These are phyloP conservation scores for Indri indri DNA, from an alignment of 2,113 vertebrate species.

Conservation along the genomic window DNA sequence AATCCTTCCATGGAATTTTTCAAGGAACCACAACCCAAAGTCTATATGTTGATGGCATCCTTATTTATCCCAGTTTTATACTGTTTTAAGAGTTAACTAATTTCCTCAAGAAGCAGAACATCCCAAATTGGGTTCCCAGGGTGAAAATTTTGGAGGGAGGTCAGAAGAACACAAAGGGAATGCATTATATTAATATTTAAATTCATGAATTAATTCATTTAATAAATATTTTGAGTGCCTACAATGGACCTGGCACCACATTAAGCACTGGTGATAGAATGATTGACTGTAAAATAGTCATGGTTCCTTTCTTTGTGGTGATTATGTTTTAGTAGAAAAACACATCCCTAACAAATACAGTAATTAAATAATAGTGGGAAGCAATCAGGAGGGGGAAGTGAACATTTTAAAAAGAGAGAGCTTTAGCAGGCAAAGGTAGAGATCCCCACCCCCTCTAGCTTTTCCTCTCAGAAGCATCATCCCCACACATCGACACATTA, in stretches of 20 bases:
- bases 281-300: not conserved
- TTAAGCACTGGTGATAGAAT: not conserved
- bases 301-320: not conserved
- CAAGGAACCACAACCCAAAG: not conserved
- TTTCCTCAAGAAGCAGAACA: slow-evolving; percentile 1
- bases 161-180: not conserved
- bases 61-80: not conserved
- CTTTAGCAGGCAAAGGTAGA: not conserved
- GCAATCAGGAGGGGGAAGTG: not conserved
- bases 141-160: not conserved
- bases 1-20: not conserved
- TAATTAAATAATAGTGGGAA: not conserved
- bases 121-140: not conserved
- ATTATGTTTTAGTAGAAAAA: not conserved
- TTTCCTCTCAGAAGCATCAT: not conserved
- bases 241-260: not conserved
- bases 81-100: not conserved
- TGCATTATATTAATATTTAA: not conserved
- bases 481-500: not conserved
- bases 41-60: not conserved
- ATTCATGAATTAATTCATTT: not conserved
- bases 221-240: not conserved
- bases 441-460: not conserved
- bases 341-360: not conserved
- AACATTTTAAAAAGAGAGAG: not conserved